Conservation (phyloP, 64 coral and sea anemone genomes). For the Pachyseris speciosa region DNA sequence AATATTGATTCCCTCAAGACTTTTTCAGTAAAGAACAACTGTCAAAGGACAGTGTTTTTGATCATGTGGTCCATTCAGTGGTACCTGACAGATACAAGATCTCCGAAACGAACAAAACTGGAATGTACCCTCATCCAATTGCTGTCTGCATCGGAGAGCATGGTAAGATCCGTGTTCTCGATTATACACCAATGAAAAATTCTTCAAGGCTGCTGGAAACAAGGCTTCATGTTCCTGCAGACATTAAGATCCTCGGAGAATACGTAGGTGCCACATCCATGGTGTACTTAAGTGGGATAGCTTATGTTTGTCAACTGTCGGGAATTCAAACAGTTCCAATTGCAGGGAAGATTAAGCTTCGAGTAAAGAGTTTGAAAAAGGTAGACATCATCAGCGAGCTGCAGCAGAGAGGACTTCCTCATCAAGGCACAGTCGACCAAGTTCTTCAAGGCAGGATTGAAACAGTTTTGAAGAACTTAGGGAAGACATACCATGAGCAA, state of each 20-base stretch:
- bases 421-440: constrained; percentile 11
- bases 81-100: constrained; percentile 69
- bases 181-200: constrained; percentile 66
- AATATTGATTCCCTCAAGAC: too few relatives aligned
- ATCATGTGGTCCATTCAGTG: constrained; percentile 65
- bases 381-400: constrained; percentile 51
- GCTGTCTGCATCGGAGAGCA: constrained; percentile 27
- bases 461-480: constrained; percentile 13
- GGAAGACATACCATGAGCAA: constrained; percentile 17
- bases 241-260: constrained; percentile 62
- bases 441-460: constrained; percentile 11
- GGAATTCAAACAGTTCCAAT: constrained; percentile 43
- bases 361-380: constrained; percentile 36
- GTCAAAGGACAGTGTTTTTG: background rate
- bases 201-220: constrained; percentile 45
- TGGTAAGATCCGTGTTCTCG: constrained; percentile 52
- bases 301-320: background rate
- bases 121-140: constrained; percentile 63
- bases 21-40: too few relatives aligned
- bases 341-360: constrained; percentile 31
- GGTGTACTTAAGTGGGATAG: constrained; percentile 43
- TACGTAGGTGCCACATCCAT: background rate
- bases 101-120: constrained; percentile 62
- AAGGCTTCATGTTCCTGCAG: constrained; percentile 65
- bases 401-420: constrained; percentile 1